These are phyloP conservation scores for Macropus fuliginosus DNA, from an alignment of 2,797 vertebrate genomes.

Conservation along the genomic window DNA sequence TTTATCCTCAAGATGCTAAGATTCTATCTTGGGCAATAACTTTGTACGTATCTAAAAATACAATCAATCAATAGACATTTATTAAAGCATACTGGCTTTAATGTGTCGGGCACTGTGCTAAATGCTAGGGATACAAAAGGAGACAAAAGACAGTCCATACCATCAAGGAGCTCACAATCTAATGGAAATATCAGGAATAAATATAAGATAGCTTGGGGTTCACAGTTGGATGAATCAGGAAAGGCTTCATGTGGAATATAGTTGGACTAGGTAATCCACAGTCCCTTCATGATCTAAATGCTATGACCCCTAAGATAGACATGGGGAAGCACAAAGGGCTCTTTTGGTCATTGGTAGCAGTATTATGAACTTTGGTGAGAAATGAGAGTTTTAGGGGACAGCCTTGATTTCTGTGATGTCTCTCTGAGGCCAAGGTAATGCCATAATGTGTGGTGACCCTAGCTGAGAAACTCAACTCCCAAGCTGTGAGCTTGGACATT, in stretches of 20 bases:
- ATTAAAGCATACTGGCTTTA: too few species aligned
- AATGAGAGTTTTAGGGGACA: background rate
- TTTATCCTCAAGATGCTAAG: too few species aligned
- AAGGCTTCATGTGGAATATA: background rate
- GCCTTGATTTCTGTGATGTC: background rate
- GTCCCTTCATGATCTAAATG: background rate
- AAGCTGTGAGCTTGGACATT: background rate
- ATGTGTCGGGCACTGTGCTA: background rate
- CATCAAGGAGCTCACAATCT: background rate
- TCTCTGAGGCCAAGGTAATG: background rate
- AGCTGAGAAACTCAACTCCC: background rate
- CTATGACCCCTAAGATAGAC: background rate
- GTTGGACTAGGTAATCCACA: background rate
- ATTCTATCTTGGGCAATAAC: background rate
- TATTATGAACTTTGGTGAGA: background rate
- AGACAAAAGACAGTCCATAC: background rate
- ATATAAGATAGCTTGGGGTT: background rate
- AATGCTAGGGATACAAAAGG: background rate
- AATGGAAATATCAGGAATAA: background rate
- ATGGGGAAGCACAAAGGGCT: background rate
- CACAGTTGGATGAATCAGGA: background rate
- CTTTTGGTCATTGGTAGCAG: background rate
- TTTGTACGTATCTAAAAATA: background rate
- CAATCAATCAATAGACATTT: background rate
- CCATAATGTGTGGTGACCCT: background rate